Percentiles rank a stretch among this genome's conserved stretches.
Evolutionary conservation across 2,113 vertebrate species (phyloP).

Genomic region (Ailurus styani): DNA sequence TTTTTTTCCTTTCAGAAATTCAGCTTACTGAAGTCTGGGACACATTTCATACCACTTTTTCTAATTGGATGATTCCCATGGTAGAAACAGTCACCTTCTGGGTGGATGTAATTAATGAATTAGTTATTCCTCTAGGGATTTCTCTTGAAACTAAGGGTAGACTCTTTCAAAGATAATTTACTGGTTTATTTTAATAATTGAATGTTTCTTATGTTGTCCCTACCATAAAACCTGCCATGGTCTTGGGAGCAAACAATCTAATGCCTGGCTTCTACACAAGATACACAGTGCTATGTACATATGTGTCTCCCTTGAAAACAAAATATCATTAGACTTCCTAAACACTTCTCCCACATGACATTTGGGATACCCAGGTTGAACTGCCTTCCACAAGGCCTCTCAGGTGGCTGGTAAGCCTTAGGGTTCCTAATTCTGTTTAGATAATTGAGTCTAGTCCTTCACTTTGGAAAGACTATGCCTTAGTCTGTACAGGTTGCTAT

Average conservation of each 20-base stretch:
- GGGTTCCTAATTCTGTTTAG: neutral
- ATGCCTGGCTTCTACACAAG: neutral
- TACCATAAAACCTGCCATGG: neutral
- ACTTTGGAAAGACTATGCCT: neutral
- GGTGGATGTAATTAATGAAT: neutral
- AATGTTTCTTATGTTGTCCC: neutral
- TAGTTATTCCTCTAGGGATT: neutral
- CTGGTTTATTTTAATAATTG: neutral
- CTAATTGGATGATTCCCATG: neutral
- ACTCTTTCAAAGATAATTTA: neutral
- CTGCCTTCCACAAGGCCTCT: neutral
- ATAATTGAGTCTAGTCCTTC: neutral
- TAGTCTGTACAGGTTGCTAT: neutral
- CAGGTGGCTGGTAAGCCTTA: neutral
- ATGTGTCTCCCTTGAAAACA: neutral
- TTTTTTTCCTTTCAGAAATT: neutral
- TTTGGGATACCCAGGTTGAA: neutral
- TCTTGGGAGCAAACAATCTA: neutral
- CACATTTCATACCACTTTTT: neutral
- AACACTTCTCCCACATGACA: too few relatives aligned
- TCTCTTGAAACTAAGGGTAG: neutral
- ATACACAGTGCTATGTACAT: neutral
- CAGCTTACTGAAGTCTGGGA: neutral
- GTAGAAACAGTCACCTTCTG: neutral
- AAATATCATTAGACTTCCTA: neutral